phyloP scores from a whole-genome alignment of 2,113 vertebrate genomes.

The Silurus meridionalis region DNA sequence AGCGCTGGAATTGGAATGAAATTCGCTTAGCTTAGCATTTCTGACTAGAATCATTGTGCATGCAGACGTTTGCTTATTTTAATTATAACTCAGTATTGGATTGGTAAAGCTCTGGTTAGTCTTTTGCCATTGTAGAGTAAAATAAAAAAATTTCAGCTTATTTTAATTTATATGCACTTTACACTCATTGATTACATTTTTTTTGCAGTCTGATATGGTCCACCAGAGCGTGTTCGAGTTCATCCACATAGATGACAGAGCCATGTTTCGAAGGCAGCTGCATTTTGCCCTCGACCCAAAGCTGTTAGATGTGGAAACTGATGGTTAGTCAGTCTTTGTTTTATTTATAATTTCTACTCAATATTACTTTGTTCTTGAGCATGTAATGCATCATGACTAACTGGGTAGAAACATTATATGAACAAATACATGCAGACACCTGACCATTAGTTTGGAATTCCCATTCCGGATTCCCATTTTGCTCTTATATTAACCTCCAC shows the following conservation, averaged over 20 bases:
- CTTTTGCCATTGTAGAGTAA: not conserved
- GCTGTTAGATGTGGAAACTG: not conserved
- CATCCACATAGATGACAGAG: conserved; percentile 67
- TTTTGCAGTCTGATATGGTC: conserved; percentile 66
- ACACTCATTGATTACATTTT: not conserved
- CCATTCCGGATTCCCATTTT: not conserved
- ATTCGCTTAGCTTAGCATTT: not conserved
- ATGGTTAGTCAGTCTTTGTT: conserved; percentile 46
- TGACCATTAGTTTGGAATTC: too few species aligned
- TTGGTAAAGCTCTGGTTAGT: not conserved
- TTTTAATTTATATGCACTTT: not conserved
- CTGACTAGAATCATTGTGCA: not conserved
- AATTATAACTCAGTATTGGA: not conserved
- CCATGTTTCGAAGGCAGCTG: conserved; percentile 63
- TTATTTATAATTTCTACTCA: not conserved
- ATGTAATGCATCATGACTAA: not conserved
- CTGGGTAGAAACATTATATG: not conserved
- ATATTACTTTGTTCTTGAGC: not conserved
- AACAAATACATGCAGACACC: too few species aligned
- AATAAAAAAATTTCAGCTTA: too few species aligned
- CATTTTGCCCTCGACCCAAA: conserved; percentile 59
- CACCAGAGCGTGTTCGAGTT: conserved; percentile 68
- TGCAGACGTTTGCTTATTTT: not conserved
- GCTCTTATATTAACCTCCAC: too few species aligned
- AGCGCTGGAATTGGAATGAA: not conserved